Conservation (phyloP, 2,888 invertebrate species). For the Phragmatobia fuliginosa region DNA sequence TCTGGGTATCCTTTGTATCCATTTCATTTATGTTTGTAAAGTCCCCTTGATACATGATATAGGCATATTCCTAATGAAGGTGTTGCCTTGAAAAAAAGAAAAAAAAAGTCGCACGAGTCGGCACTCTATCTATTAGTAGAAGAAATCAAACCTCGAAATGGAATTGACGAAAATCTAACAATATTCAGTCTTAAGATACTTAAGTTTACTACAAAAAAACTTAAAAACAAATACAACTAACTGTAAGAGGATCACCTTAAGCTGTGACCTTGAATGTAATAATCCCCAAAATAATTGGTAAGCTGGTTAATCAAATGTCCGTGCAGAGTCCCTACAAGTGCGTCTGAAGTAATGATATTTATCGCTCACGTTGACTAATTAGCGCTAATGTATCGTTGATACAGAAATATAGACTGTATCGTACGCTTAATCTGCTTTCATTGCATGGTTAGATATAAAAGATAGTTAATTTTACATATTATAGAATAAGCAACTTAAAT, state of each 20-base stretch:
- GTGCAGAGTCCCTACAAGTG: slow-evolving; percentile 7
- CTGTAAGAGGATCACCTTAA: background rate
- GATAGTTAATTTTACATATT: background rate
- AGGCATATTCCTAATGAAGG: too few species aligned
- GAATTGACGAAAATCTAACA: background rate
- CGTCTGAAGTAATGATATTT: background rate
- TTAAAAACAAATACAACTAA: background rate
- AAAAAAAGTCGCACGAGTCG: background rate
- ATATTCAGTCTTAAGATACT: background rate
- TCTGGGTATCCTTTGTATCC: too few species aligned
- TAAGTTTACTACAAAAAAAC: too few species aligned
- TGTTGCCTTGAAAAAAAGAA: too few species aligned
- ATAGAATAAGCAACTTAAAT: too few species aligned
- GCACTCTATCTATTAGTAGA: background rate
- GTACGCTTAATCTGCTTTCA: background rate
- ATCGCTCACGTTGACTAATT: background rate
- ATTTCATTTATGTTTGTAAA: too few species aligned
- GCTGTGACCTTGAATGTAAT: slow-evolving; percentile 22
- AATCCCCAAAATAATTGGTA: slow-evolving; percentile 20
- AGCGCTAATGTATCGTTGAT: background rate
- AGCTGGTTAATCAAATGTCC: slow-evolving; percentile 1
- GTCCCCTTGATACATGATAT: too few species aligned
- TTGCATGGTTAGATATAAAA: background rate
- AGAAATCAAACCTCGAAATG: background rate
- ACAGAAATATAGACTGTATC: background rate